Evolutionary conservation across 2,113 vertebrate species (phyloP).

Genomic region (Xyliphius kryptos): DNA sequence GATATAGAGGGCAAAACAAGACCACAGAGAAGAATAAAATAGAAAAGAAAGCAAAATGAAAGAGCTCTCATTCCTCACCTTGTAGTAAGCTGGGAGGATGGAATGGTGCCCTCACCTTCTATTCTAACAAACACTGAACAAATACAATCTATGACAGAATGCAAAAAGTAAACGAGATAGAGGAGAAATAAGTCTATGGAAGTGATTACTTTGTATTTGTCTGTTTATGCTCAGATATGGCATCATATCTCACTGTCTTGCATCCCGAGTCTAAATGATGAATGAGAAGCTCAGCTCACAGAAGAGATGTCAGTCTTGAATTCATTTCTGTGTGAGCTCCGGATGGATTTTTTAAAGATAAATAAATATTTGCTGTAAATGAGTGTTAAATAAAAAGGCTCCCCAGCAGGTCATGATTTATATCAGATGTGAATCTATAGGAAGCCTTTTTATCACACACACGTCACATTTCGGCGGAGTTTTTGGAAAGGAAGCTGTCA

Average conservation of each 20-base stretch:
- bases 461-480: not conserved
- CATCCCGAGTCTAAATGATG: slow-evolving; percentile 25
- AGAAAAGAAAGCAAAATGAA: not conserved
- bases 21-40: not conserved
- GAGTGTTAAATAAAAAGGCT: slow-evolving; percentile 1
- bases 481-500: not conserved
- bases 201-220: slow-evolving; percentile 1
- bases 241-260: slow-evolving; percentile 13
- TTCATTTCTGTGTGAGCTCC: not conserved
- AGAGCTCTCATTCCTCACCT: slow-evolving; percentile 35
- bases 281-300: slow-evolving; percentile 17
- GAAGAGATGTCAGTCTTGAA: not conserved
- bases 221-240: not conserved
- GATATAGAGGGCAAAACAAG: slow-evolving; percentile 8
- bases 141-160: not conserved
- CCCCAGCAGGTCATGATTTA: not conserved
- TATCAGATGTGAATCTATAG: not conserved
- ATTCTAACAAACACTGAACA: not conserved
- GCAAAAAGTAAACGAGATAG: slow-evolving; percentile 1
- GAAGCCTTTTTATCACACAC: slow-evolving; percentile 5
- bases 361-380: slow-evolving; percentile 4
- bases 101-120: not conserved
- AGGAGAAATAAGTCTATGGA: slow-evolving; percentile 2
- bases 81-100: not conserved
- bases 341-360: not conserved